Conservation (phyloP, 2,113 vertebrate genomes). For the Oryzias woworae region DNA sequence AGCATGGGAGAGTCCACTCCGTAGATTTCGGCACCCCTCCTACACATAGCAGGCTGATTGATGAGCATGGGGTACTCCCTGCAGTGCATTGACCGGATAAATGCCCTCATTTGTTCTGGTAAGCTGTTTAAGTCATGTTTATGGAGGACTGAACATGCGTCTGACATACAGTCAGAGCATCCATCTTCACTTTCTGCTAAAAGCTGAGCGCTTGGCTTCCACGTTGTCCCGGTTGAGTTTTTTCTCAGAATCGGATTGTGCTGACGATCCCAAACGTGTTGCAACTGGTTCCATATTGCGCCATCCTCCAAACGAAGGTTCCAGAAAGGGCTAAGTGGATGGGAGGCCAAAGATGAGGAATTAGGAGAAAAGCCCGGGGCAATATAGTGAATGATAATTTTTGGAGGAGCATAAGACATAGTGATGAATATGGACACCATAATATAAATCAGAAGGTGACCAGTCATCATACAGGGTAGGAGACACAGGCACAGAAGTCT, state of each 20-base stretch:
- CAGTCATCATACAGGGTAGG: constrained; percentile 79
- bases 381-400: constrained; percentile 68
- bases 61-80: constrained; percentile 72
- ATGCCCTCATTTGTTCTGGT: constrained; percentile 73
- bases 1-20: constrained; percentile 58
- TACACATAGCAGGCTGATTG: constrained; percentile 71
- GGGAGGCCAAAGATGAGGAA: constrained; percentile 55
- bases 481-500: constrained; percentile 77
- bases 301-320: constrained; percentile 70
- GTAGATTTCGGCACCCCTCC: constrained; percentile 14
- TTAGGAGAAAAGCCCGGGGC: constrained; percentile 68
- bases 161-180: constrained; percentile 47
- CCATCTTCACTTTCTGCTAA: constrained; percentile 14
- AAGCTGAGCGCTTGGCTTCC: constrained; percentile 6
- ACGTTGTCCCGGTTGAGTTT: constrained; percentile 35
- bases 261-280: constrained; percentile 74
- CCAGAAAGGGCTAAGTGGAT: constrained; percentile 76
- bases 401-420: constrained; percentile 73
- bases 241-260: constrained; percentile 73
- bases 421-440: constrained; percentile 77
- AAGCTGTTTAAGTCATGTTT: constrained; percentile 58
- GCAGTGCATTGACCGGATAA: constrained; percentile 78
- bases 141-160: constrained; percentile 30
- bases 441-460: constrained; percentile 77
- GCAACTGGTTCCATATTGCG: constrained; percentile 77